A percentile compares a stretch with the other conserved stretches of the same genome.
phyloP scores from a whole-genome alignment of 2,797 vertebrate genomes.

The Myotis myotis region DNA sequence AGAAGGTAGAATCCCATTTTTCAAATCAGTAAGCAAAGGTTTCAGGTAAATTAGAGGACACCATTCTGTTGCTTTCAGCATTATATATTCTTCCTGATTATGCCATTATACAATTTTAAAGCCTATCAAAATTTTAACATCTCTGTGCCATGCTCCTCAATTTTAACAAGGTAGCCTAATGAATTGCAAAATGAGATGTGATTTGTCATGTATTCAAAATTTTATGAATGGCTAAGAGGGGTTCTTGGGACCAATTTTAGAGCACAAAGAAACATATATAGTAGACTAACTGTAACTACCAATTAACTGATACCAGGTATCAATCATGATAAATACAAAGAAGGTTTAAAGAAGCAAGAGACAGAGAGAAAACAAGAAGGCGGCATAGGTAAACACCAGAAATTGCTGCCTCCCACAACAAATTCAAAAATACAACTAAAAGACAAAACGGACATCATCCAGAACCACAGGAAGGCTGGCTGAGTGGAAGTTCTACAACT shows the following conservation, averaged over 20 bases:
- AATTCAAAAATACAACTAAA: too few relatives aligned
- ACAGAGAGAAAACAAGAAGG: background rate
- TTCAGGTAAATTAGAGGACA: background rate
- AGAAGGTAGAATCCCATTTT: background rate
- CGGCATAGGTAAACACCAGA: too few relatives aligned
- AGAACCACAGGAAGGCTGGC: too few relatives aligned
- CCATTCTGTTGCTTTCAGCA: background rate
- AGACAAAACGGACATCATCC: too few relatives aligned
- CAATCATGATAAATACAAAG: conserved; percentile 6
- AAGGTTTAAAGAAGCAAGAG: background rate
- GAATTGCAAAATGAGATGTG: conserved; percentile 3
- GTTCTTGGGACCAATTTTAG: background rate
- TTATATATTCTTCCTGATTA: conserved; percentile 10
- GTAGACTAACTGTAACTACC: background rate
- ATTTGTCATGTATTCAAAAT: conserved; percentile 29
- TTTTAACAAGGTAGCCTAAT: conserved; percentile 22
- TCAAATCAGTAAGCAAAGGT: conserved; percentile 13
- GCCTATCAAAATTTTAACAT: background rate
- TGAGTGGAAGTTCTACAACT: too few relatives aligned
- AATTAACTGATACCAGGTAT: background rate
- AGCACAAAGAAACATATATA: conserved; percentile 22
- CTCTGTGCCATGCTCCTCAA: background rate
- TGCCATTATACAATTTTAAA: conserved; percentile 12
- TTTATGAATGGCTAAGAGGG: conserved; percentile 41
- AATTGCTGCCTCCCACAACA: too few relatives aligned